Base-by-base conservation (phyloP, 1,140 invertebrate genomes). In the Lineus longissimus region DNA sequence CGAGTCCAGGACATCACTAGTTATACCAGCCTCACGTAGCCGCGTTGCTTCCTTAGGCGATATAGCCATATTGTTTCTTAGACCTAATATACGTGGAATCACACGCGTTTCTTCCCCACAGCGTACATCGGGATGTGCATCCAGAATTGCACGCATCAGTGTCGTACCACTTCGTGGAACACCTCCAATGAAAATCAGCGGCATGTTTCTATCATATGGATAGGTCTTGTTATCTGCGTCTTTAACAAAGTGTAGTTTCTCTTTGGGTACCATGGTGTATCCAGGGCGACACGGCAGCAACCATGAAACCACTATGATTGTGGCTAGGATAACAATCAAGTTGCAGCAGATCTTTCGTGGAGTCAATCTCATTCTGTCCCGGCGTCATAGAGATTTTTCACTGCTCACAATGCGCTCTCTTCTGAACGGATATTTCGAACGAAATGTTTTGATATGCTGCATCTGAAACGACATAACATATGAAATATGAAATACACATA, bases 31-130 rank as follows among this genome's bases (percentile, higher is more conserved):
- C 85, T 98, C 94, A 73, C 90, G 86, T 45, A 98, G 84, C 27
- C 95, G 86, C 67, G 92, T 70, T 66, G 72, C 76, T 63, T 83
- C 81, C 19, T 68, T 63, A 30, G 69, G 41, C 2, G 77, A 76
- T 56, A 67, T 66, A 33, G 73, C 71, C 77, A 77, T 80, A 54
- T 76, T 74, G 4, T 65, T 70, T n/a, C 73, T 66, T 73, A 81
- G 75, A 41, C 73, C 75, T 1, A 78, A 71, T 56, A 81, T 71
- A 15, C 77, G 62, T 7, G 96, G 97, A 77, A 99, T 95, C 47
- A 99, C 93, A 65, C 96, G 86, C 7, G 96, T 98, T 82, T 98
- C 96, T 82, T 98, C 95, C 6, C 96, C 96, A 83, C 97, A 99
- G 81, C 94, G 89, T 70, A 98, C 91, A 78, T 94, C 90, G n/a